Evolutionary conservation across 2,797 vertebrate species (phyloP), one percentile per base, ranked within the genome.

Genomic region (Syndactyla subalaris): DNA sequence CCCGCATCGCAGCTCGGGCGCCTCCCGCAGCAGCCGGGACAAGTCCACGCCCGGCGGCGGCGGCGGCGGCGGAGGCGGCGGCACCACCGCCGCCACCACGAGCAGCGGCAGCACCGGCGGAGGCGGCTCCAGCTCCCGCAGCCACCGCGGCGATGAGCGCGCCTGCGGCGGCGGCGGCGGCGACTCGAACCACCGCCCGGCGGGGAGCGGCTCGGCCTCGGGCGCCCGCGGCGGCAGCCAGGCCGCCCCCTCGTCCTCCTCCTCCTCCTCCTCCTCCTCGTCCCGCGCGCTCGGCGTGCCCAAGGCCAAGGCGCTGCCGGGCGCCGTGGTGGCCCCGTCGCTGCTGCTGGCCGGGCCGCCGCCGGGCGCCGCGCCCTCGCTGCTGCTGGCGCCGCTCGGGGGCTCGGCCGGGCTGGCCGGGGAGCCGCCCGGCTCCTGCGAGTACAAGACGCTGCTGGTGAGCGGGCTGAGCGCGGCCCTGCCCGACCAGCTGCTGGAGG

Each of bases 361-460:
- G 20, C 67, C 96, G 63, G 92, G 98, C 36, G 96, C 97, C 29
- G 96, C 98, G 87, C 98, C 98, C 63, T 86, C 97, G 85, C 88
- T 98, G 98, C 32, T 98, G 97, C 92, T 98, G 98, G 95, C 98
- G 96, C 93, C 98, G 97, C 93, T 98, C 95, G 96, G 95, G 43
- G 91, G 93, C 54, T 48, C 98, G 96, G 67, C 98, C 92, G 94
- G 96, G 39, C 92, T 97, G 85, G 89, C 93, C 51, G 96, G 93
- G 84, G 59, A 98, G 91, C 98, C 90, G 38, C 96, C 93, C 88
- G 97, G 67, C 93, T 98, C 39, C 96, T 98, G 14, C 92, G 99
- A 99, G 95, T 99, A 99, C 96, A 99, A 99, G 94, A 99, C 99
- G 15, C 98, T 99, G 86, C 98, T 99, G 75, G 98, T 99, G 93